Percentiles rank a stretch among this genome's conserved stretches.
phyloP scores from a whole-genome alignment of 2,888 invertebrate species.

The Pseudanteris insignis region DNA sequence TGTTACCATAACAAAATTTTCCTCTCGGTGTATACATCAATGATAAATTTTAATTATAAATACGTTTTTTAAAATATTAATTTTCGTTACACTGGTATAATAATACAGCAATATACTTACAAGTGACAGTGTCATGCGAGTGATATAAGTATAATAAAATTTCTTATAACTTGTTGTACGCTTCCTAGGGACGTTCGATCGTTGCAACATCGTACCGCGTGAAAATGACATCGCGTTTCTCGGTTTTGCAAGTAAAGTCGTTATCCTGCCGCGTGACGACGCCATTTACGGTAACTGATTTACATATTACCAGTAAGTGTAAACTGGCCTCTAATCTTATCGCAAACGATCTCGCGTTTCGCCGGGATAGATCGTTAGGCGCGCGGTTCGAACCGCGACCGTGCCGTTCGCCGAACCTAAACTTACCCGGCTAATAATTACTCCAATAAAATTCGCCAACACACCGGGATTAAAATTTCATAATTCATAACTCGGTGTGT shows the following conservation, averaged over 20 bases:
- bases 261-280: conserved; percentile 34
- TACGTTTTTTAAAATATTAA: no score
- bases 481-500: conserved; percentile 19
- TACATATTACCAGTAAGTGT: conserved; percentile 36
- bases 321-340: conserved; percentile 39
- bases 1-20: no score
- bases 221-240: no score
- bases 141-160: no score
- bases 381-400: conserved; percentile 12
- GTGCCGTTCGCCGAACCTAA: conserved; percentile 10
- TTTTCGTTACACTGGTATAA: no score
- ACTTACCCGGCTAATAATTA: conserved; percentile 25
- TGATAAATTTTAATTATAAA: no score
- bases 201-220: neutral
- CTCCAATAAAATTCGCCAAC: conserved; percentile 23
- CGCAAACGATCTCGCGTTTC: conserved; percentile 28
- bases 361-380: conserved; percentile 14
- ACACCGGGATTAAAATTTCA: conserved; percentile 39
- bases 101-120: no score
- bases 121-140: no score
- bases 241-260: conserved; percentile 28
- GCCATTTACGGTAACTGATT: conserved; percentile 39
- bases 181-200: no score
- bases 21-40: no score
- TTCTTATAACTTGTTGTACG: no score